These are phyloP conservation scores for Silvanus unidentatus DNA, from an alignment of 2,888 invertebrate genomes.

Conservation along the genomic window DNA sequence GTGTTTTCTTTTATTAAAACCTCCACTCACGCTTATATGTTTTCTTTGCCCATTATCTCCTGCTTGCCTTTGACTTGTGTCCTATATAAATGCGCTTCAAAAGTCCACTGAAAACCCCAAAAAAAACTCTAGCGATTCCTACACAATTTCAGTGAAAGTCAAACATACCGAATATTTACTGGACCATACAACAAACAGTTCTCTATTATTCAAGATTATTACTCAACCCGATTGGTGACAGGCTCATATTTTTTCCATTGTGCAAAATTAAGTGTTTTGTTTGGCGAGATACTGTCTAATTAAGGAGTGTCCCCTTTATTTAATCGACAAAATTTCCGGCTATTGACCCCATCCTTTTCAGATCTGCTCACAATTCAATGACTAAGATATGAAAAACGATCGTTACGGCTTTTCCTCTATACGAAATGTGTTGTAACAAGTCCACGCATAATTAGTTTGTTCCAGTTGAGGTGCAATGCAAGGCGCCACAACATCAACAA, in stretches of 20 bases:
- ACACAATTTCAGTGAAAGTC: too few species aligned
- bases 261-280: too few species aligned
- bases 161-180: conserved; percentile 5
- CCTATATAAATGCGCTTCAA: too few species aligned
- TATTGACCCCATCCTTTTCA: neutral
- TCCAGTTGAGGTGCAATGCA: conserved; percentile 4
- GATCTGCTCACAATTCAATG: neutral
- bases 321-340: neutral
- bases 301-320: neutral
- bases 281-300: too few species aligned
- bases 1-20: conserved; percentile 33
- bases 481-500: conserved; percentile 4
- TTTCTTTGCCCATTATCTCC: conserved; percentile 1
- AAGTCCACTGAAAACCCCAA: too few species aligned
- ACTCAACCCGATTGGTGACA: neutral
- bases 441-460: conserved; percentile 4
- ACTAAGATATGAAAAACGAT: neutral
- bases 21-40: conserved; percentile 27
- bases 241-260: neutral
- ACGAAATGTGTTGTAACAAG: neutral
- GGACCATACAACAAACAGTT: conserved; percentile 5
- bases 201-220: neutral
- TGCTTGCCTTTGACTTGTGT: too few species aligned
- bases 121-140: too few species aligned
- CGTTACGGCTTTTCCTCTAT: neutral